phyloP scores from a whole-genome alignment of 2,113 vertebrate genomes.

The Lates calcarifer region DNA sequence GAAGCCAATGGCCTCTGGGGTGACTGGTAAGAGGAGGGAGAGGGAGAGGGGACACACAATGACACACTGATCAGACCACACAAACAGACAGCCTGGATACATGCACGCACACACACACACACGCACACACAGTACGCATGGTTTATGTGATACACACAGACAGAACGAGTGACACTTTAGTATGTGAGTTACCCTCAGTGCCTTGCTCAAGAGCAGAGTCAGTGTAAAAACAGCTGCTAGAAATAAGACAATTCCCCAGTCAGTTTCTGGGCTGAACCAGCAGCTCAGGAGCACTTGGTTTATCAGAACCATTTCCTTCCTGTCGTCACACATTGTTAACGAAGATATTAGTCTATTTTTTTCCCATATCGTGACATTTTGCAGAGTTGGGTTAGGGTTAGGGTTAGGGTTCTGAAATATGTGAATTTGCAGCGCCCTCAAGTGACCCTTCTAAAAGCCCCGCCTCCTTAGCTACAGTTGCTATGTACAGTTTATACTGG shows the following conservation, averaged over 20 bases:
- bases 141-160: slow-evolving; percentile 76
- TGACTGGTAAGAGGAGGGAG: slow-evolving; percentile 83
- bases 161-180: slow-evolving; percentile 76
- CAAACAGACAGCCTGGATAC: slow-evolving; percentile 76
- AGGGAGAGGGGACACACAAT: slow-evolving; percentile 80
- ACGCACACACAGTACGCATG: slow-evolving; percentile 62
- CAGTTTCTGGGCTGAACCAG: background rate
- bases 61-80: slow-evolving; percentile 83
- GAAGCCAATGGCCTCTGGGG: slow-evolving; percentile 86
- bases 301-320: background rate
- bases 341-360: background rate
- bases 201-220: slow-evolving; percentile 45
- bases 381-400: too few species aligned
- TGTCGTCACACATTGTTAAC: too few species aligned
- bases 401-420: too few species aligned
- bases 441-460: background rate
- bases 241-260: too few species aligned
- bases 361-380: background rate
- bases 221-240: slow-evolving; percentile 11
- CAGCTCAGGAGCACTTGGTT: too few species aligned
- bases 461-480: background rate
- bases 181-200: slow-evolving; percentile 46
- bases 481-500: background rate
- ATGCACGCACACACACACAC: slow-evolving; percentile 37
- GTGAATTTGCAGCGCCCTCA: too few species aligned